Evolutionary conservation across 2,113 vertebrate species (phyloP).

Genomic region (Neoarius graeffei): DNA sequence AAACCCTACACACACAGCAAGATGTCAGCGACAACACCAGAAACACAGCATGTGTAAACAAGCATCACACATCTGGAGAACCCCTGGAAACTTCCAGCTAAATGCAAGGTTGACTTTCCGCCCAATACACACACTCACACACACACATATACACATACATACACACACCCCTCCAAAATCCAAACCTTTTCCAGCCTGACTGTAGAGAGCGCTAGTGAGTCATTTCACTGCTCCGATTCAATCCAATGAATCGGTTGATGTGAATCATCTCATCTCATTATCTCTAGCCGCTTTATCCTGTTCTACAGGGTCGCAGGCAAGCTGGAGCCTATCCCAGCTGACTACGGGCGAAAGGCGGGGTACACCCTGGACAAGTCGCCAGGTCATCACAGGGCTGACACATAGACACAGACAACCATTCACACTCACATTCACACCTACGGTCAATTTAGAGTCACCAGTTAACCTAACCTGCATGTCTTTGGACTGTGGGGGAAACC

Average conservation of each 20-base stretch:
- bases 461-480: too few relatives aligned
- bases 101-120: slow-evolving; percentile 3
- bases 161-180: slow-evolving; percentile 13
- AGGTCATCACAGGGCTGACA: too few relatives aligned
- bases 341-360: too few relatives aligned
- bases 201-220: slow-evolving; percentile 34
- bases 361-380: too few relatives aligned
- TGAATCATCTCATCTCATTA: neutral
- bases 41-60: neutral
- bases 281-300: too few relatives aligned
- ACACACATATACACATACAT: too few relatives aligned
- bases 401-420: too few relatives aligned
- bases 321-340: too few relatives aligned
- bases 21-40: neutral
- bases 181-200: neutral
- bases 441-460: too few relatives aligned
- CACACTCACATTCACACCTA: too few relatives aligned
- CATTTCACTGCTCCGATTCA: neutral
- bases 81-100: neutral
- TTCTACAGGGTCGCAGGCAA: too few relatives aligned
- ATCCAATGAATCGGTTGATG: neutral
- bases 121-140: neutral
- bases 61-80: neutral
- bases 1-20: neutral
- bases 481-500: too few relatives aligned